Evolutionary conservation across 2,888 invertebrate species (phyloP).

Genomic region (Beris morrisii): DNA sequence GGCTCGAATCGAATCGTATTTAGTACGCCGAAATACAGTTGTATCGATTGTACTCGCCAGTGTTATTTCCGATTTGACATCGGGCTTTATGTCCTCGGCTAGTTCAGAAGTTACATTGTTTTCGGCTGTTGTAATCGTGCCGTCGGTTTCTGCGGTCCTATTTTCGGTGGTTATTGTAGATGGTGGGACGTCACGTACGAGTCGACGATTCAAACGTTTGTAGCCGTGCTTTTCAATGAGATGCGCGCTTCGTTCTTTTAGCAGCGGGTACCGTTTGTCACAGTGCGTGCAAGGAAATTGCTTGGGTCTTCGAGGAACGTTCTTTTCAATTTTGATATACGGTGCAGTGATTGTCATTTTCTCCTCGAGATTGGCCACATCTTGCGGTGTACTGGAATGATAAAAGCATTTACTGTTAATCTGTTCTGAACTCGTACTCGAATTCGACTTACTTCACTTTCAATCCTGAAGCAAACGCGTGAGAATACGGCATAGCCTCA

Average conservation of each 20-base stretch:
- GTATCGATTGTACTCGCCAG: conserved; percentile 17
- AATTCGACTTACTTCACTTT: conserved; percentile 20
- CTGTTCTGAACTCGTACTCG: background rate
- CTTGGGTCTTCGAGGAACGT: conserved; percentile 40
- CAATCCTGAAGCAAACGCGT: conserved; percentile 3
- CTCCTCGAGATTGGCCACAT: background rate
- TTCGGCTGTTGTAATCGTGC: conserved; percentile 27
- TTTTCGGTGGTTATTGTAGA: conserved; percentile 25
- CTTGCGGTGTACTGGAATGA: background rate
- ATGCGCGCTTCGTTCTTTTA: conserved; percentile 54
- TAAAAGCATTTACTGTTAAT: background rate
- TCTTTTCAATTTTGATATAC: conserved; percentile 12
- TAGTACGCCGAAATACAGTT: conserved; percentile 39
- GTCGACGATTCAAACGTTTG: conserved; percentile 52
- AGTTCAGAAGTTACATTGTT: background rate
- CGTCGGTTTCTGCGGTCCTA: conserved; percentile 36
- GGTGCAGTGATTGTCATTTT: background rate
- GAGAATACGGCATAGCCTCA: conserved; percentile 43
- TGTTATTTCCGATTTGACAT: conserved; percentile 25
- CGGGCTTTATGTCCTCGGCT: conserved; percentile 19
- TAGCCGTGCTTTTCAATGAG: conserved; percentile 53
- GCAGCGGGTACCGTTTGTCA: conserved; percentile 49
- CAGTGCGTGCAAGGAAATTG: conserved; percentile 54
- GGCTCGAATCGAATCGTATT: conserved; percentile 48
- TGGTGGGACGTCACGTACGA: conserved; percentile 47